Base-by-base conservation (phyloP, 1,140 invertebrate species). In the Phymastichus coffea region DNA sequence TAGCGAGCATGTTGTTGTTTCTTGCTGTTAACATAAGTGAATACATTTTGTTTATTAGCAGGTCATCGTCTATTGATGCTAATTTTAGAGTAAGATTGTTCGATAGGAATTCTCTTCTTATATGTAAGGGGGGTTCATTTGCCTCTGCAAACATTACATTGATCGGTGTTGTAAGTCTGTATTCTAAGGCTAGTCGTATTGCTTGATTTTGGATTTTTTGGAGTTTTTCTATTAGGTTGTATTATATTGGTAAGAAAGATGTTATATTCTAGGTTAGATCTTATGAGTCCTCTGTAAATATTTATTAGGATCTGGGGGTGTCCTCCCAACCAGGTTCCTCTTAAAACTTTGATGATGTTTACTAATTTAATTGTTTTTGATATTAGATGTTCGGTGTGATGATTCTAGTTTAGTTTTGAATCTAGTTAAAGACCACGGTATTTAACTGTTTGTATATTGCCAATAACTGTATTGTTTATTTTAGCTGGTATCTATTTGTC, bases 271-370 rank as follows among this genome's bases (percentile, higher is more conserved):
- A 66, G n/a, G 4, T 19, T 47, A 20, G 41, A 9, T 37, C 65
- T 57, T 20, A 53, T 57, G 22, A 58, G 56, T 6, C 48, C 41
- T 51, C 47, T 66, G 49, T 66, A 63, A 14, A 64, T 40, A 10
- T 15, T 35, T 3, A 64, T 8, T 15, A 62, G 19, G 4, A 54
- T 53, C 0, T n/a, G 41, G 1, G 59, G 65, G 43, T 66, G 59
- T 4, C 63, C 53, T 4, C 58, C 66, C 58, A 60, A 61, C 47
- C 41, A 46, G 8, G 64, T 64, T 3, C 43, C 43, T 3, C 59
- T 12, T 1, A 65, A 40, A 3, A 47, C 37, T 46, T 63, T 63
- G 0, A 67, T 0, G 2, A 64, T 52, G n/a, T 47, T 44, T 8
- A 63, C 15, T 0, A 52, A 14, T 55, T 63, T 57, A 4, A 2